Percentiles rank a stretch among this genome's conserved stretches.
phyloP scores from a whole-genome alignment of 2,797 vertebrate species.

The Sciurus vulgaris region DNA sequence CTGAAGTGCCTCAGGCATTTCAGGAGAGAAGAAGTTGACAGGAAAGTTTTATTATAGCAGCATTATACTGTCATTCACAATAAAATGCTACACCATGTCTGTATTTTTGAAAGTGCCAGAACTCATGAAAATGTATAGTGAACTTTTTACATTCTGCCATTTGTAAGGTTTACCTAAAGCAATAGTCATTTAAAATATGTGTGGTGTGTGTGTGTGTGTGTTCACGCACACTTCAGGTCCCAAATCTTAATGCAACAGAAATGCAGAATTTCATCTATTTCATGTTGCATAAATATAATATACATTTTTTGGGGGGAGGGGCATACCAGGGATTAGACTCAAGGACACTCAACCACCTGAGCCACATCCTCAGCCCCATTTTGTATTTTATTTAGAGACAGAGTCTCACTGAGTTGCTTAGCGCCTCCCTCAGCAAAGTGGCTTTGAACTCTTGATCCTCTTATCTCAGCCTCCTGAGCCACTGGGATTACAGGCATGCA shows the following conservation, averaged over 20 bases:
- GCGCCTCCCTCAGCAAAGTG: no score
- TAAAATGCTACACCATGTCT: not conserved
- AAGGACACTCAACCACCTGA: no score
- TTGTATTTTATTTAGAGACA: no score
- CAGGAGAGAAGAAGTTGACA: conserved; percentile 27
- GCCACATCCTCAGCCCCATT: no score
- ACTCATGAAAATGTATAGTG: conserved; percentile 40
- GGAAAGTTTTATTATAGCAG: conserved; percentile 20
- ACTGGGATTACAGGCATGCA: no score
- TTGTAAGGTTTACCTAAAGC: conserved; percentile 29
- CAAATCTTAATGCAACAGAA: conserved; percentile 44
- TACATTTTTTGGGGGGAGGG: not conserved
- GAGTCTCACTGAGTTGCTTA: no score
- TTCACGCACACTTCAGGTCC: not conserved
- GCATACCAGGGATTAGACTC: no score
- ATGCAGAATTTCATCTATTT: conserved; percentile 33
- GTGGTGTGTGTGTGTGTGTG: no score
- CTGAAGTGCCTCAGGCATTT: conserved; percentile 10
- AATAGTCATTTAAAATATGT: not conserved
- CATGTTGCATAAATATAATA: not conserved
- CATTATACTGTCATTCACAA: conserved; percentile 55
- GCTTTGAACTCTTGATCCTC: no score
- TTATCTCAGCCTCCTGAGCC: no score
- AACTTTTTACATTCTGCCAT: conserved; percentile 43
- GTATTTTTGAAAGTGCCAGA: conserved; percentile 48